Evolutionary conservation across 2,797 vertebrate species (phyloP).

Genomic region (Scyliorhinus canicula): DNA sequence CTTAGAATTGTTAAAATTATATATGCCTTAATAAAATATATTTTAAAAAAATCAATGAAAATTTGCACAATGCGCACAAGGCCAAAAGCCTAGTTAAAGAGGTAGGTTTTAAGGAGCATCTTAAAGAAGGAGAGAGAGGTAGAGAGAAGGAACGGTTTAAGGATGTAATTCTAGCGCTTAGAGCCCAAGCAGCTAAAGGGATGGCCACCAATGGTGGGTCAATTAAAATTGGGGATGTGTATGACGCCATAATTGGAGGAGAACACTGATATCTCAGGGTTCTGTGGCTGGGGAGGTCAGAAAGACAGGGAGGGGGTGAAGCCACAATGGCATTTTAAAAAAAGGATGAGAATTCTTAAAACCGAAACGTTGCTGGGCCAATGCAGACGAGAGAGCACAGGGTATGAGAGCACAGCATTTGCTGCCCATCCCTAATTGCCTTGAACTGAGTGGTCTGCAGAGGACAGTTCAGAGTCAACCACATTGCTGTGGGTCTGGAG

Average conservation of each 20-base stretch:
- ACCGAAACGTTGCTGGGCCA: background rate
- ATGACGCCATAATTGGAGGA: background rate
- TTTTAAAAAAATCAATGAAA: no score
- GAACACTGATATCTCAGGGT: background rate
- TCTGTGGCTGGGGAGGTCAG: background rate
- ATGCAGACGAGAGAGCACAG: background rate
- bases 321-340: background rate
- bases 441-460: no score
- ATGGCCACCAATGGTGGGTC: background rate
- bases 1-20: no score
- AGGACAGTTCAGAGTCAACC: no score
- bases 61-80: no score
- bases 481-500: no score
- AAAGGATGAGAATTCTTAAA: background rate
- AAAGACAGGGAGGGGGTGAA: background rate
- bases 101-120: background rate
- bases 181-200: background rate
- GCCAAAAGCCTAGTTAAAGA: background rate
- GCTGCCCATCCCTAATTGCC: no score
- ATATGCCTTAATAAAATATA: no score
- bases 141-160: background rate
- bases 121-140: background rate
- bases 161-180: background rate
- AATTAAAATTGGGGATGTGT: background rate
- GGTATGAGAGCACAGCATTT: no score